Percentiles rank a stretch among this genome's conserved stretches.
Evolutionary conservation across 2,888 invertebrate genomes (phyloP).

Genomic region (Gymnocheta viridis): DNA sequence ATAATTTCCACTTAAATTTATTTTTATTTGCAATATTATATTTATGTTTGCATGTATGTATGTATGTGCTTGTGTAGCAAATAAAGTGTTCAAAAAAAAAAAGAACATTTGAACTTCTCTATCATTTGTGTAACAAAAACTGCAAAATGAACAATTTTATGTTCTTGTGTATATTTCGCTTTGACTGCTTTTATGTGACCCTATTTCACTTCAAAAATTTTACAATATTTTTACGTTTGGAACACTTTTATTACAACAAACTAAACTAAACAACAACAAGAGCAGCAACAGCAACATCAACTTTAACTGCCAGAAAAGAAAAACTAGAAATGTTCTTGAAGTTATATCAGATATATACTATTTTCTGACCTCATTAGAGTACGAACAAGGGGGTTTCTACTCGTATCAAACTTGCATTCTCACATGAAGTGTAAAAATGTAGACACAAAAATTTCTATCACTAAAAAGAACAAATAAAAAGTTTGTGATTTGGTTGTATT

Average conservation of each 20-base stretch:
- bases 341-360: slow-evolving; percentile 51
- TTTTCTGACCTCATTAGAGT: slow-evolving; percentile 64
- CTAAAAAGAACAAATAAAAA: slow-evolving; percentile 39
- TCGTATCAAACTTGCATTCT: not conserved
- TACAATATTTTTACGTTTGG: slow-evolving; percentile 26
- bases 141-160: slow-evolving; percentile 1
- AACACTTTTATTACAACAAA: slow-evolving; percentile 45
- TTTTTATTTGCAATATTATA: slow-evolving; percentile 3
- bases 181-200: slow-evolving; percentile 57
- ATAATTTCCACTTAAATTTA: slow-evolving; percentile 56
- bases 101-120: not conserved
- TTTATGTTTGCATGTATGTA: not conserved
- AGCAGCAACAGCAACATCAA: slow-evolving; percentile 2
- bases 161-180: slow-evolving; percentile 26
- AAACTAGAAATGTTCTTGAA: slow-evolving; percentile 44
- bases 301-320: not conserved
- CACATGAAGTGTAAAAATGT: slow-evolving; percentile 43
- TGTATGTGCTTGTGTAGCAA: not conserved
- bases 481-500: not conserved
- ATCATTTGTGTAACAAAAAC: slow-evolving; percentile 21
- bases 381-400: slow-evolving; percentile 10
- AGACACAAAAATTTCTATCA: slow-evolving; percentile 6
- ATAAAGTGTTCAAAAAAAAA: not conserved
- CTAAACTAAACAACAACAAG: slow-evolving; percentile 18
- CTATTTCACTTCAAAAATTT: slow-evolving; percentile 52